These are phyloP conservation scores for Hyperoplus lanceolatus DNA, from an alignment of 2,797 vertebrate species.

Conservation along the genomic window DNA sequence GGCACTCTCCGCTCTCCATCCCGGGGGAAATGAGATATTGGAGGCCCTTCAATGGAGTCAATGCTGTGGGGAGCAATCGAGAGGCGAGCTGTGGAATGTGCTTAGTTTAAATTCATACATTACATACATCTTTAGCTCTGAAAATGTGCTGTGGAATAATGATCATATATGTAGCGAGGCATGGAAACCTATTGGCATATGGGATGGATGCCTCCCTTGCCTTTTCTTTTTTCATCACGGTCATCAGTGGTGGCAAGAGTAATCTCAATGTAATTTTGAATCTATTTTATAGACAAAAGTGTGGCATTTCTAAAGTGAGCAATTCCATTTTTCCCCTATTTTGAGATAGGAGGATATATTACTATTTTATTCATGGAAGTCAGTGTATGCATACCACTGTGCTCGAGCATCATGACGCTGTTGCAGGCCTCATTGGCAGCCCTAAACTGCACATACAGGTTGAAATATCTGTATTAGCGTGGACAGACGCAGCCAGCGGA, in stretches of 20 bases:
- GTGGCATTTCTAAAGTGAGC: neutral
- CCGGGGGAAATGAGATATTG: slow-evolving; percentile 60
- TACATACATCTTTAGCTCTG: slow-evolving; percentile 30
- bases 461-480: slow-evolving; percentile 68
- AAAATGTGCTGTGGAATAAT: slow-evolving; percentile 34
- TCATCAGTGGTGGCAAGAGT: neutral
- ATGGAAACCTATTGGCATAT: slow-evolving; percentile 16
- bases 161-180: slow-evolving; percentile 12
- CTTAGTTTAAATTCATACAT: slow-evolving; percentile 38
- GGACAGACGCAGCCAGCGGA: slow-evolving; percentile 72
- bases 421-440: slow-evolving; percentile 19
- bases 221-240: neutral
- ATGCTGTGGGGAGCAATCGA: slow-evolving; percentile 39
- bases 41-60: slow-evolving; percentile 48
- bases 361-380: neutral
- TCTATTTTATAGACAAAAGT: neutral
- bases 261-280: neutral
- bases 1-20: slow-evolving; percentile 50
- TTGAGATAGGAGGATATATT: neutral
- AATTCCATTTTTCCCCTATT: neutral
- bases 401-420: slow-evolving; percentile 2
- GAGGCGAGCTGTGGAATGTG: slow-evolving; percentile 42
- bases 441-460: slow-evolving; percentile 30
- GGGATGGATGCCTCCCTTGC: neutral
- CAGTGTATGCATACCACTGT: neutral